Evolutionary conservation across 2,797 vertebrate genomes (phyloP), one percentile per base, ranked within the genome.

Genomic region (Eupleurogrammus muticus): DNA sequence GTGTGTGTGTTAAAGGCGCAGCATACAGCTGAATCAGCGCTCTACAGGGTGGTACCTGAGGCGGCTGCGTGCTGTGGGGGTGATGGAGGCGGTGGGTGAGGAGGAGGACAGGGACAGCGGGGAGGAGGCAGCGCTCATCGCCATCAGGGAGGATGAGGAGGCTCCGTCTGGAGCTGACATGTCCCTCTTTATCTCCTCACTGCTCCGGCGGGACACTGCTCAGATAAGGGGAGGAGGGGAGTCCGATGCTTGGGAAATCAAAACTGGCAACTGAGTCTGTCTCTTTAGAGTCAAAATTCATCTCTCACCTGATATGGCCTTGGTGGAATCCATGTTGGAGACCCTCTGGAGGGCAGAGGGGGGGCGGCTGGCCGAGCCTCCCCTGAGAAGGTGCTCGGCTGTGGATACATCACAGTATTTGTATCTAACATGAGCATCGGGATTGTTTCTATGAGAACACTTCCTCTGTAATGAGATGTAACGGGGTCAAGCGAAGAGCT

Each of bases 121-220:
- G 7, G 97, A 96, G 1, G 96, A 96, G 0, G 95, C 91, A 61
- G 96, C 94, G 7, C 94, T 96, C 91, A 98, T 95, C 0, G 94
- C 92, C 93, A 98, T 96, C 4, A 98, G 92, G 16, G 97, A 95
- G 35, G 95, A 89, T 0, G 96, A 91, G 13, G 96, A 93, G 0
- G 95, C 81, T 10, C 95, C 96, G n/a, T 99, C 97, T 0, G 95
- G 72, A 4, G 94, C 92, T 0, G 93, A 93, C 66, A 96, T 95
- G 69, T 99, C 97, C 58, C 97, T 91, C 72, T 98, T 98, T 54
- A 97, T 95, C 85, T 99, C 97, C 86, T 98, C 97, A 34, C 96
- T 97, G 72, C 96, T 97, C 70, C 97, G 93, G 32, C 96, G 95
- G 72, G 97, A 96, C 44, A 96, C 97, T 98, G 59, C 13, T 28